These are phyloP conservation scores for Vanacampus margaritifer DNA, from an alignment of 2,113 vertebrate genomes.

Conservation along the genomic window DNA sequence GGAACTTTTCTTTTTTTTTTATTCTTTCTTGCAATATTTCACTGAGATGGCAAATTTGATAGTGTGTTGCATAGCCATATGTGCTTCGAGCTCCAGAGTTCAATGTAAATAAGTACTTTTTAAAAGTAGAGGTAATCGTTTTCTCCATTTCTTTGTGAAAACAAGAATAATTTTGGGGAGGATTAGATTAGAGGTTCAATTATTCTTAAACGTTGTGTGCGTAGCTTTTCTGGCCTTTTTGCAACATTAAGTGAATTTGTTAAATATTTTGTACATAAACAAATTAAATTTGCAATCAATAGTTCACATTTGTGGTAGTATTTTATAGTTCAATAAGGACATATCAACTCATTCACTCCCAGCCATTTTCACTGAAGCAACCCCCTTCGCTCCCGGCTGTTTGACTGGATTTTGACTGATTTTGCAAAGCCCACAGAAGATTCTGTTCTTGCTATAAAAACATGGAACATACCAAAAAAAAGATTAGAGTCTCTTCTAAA, in stretches of 20 bases:
- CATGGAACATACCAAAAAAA: no score
- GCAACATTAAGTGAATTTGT: background rate
- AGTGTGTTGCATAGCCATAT: conserved; percentile 17
- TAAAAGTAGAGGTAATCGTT: background rate
- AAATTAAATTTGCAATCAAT: no score
- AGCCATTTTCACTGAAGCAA: no score
- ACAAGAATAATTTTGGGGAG: background rate
- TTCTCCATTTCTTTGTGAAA: background rate
- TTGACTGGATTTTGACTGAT: no score
- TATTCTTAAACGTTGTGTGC: background rate
- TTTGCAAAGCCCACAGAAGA: no score
- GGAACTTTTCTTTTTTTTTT: conserved; percentile 43
- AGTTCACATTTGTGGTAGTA: no score
- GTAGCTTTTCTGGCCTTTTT: background rate
- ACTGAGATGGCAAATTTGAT: conserved; percentile 55
- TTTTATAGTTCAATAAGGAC: no score
- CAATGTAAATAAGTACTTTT: background rate
- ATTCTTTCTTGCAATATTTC: conserved; percentile 53
- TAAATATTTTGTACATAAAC: no score
- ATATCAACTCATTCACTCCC: no score
- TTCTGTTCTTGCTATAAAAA: no score
- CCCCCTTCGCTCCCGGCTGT: no score
- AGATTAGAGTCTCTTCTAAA: no score
- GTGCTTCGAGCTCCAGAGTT: conserved; percentile 11
- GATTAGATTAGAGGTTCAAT: background rate